Evolutionary conservation across 2,113 vertebrate genomes (phyloP).

Genomic region (Vombatus ursinus): DNA sequence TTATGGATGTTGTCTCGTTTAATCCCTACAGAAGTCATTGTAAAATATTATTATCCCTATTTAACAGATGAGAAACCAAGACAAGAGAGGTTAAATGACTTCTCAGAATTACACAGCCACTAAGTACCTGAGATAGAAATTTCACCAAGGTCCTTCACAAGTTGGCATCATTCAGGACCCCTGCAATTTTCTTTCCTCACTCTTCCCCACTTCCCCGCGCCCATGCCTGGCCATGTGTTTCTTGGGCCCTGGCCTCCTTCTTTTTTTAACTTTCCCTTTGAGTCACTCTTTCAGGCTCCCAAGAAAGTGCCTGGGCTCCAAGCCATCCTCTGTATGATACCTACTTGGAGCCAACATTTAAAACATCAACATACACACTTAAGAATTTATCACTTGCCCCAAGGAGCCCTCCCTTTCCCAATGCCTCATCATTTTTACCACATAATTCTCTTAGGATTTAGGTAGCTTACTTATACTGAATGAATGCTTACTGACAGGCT

Average conservation of each 20-base stretch:
- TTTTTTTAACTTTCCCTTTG: neutral
- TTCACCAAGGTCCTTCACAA: neutral
- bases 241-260: neutral
- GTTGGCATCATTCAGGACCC: neutral
- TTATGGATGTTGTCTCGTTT: neutral
- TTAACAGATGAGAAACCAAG: neutral
- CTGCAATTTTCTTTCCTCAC: neutral
- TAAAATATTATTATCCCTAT: neutral
- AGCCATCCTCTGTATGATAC: too few species aligned
- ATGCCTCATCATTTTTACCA: neutral
- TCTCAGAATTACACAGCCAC: rapidly evolving
- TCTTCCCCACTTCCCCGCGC: neutral
- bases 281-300: neutral
- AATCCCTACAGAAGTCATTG: neutral
- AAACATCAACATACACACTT: too few species aligned
- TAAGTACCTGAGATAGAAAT: neutral
- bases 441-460: neutral
- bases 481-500: neutral
- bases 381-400: too few species aligned
- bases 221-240: too few species aligned
- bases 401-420: neutral
- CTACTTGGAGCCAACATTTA: too few species aligned
- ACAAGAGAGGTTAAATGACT: neutral
- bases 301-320: neutral
- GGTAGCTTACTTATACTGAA: neutral